A percentile compares a stretch with the other conserved stretches of the same genome.
These are phyloP conservation scores for Papilio aristodemus DNA, from an alignment of 1,140 invertebrate species.

Conservation along the genomic window DNA sequence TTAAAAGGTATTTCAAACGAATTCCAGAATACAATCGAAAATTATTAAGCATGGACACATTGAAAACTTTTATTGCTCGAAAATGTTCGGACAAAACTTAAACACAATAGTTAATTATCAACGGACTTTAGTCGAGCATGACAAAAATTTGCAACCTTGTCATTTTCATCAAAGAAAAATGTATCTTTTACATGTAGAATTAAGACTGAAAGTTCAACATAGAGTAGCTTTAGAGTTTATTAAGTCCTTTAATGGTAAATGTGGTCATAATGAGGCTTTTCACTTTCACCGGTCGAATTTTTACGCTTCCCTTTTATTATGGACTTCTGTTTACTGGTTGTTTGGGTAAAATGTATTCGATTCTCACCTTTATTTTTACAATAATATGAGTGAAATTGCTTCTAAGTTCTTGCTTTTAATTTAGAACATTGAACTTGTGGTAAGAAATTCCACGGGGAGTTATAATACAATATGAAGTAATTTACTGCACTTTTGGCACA, in stretches of 20 bases:
- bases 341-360: constrained; percentile 30
- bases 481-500: constrained; percentile 28
- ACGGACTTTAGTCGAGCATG: constrained; percentile 42
- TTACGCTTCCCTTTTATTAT: constrained; percentile 50
- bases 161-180: constrained; percentile 14
- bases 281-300: constrained; percentile 54
- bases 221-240: neutral
- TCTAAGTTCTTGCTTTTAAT: neutral
- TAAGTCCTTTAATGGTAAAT: constrained; percentile 36
- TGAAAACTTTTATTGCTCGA: constrained; percentile 31
- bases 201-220: constrained; percentile 21
- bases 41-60: neutral
- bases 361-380: constrained; percentile 36
- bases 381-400: constrained; percentile 25
- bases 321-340: constrained; percentile 51
- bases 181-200: neutral
- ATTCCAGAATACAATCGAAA: constrained; percentile 28
- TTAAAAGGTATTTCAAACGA: neutral
- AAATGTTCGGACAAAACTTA: constrained; percentile 33
- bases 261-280: constrained; percentile 52
- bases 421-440: constrained; percentile 23
- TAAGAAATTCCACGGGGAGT: constrained; percentile 44
- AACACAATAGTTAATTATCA: constrained; percentile 48
- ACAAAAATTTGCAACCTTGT: constrained; percentile 38
- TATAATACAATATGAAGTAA: constrained; percentile 42